Evolutionary conservation across 2,113 vertebrate genomes (phyloP), one percentile per base, ranked within the genome.

Genomic region (Eublepharis macularius): DNA sequence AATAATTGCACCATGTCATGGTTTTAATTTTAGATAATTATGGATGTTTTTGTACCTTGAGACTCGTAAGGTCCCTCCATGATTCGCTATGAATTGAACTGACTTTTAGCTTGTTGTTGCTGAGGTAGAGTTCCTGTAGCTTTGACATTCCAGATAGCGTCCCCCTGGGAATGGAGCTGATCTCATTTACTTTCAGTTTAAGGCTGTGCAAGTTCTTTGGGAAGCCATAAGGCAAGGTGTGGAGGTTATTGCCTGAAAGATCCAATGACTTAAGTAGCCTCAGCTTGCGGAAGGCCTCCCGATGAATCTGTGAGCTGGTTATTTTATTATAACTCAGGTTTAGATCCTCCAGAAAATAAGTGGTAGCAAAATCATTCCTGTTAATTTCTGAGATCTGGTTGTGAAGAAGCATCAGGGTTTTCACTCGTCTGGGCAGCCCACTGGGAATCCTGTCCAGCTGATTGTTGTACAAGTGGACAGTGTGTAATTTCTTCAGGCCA

Each of bases 281-380:
- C 85, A 99, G 93, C 93, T 99, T 99, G 90, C 98, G 98, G 95
- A 99, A 99, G 76, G 98, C 98, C 0, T 99, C 98, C 0, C 96
- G 96, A 94, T 99, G 98, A 81, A 99, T 90, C 86, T 95, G 96
- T 60, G 94, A 36, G 89, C 95, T 98, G 74, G 96, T 98, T 91
- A 99, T 96, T 89, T 97, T 98, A 95, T 99, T 99, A 96, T 99
- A 99, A 95, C 98, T 99, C 76, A 99, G 97, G 94, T 99, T 99
- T 86, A 99, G 97, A 93, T 99, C 98, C 2, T 97, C 98, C 80
- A 99, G 96, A 69, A 98, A 98, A 95, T 98, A 98, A 36, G 98
- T 97, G 75, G 96, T 92, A 63, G 96, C 94, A 70, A 99, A 97
- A 94, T 99, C 99, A 4, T 98, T 97, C 49, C 98, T 98, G 86